phyloP scores from a whole-genome alignment of 2,797 vertebrate species.

The Crenuchus spilurus region DNA sequence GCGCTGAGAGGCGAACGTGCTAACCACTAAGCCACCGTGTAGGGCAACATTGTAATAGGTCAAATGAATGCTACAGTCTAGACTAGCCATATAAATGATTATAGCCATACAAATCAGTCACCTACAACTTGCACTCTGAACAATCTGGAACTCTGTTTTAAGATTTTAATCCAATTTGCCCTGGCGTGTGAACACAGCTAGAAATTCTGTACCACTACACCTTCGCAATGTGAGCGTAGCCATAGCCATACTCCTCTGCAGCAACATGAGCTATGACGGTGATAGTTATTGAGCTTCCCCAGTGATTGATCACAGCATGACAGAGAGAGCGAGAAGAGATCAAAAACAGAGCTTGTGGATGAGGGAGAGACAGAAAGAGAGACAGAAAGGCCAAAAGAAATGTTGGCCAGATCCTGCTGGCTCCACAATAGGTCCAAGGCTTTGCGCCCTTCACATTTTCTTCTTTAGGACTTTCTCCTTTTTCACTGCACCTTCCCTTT shows the following conservation, averaged over 20 bases:
- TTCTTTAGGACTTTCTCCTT: constrained; percentile 35
- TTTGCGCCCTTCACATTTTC: constrained; percentile 33
- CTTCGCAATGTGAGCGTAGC: background rate
- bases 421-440: constrained; percentile 30
- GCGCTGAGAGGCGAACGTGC: no score
- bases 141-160: background rate
- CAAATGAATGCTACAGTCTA: no score
- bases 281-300: constrained; percentile 15
- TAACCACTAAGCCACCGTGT: no score
- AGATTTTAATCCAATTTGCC: background rate
- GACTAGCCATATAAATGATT: background rate
- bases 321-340: constrained; percentile 27
- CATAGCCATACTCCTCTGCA: constrained; percentile 18
- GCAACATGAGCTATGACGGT: constrained; percentile 8
- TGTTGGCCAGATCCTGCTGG: constrained; percentile 46
- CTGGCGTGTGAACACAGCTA: background rate
- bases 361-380: constrained; percentile 34
- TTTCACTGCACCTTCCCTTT: constrained; percentile 16
- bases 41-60: no score
- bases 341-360: background rate
- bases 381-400: constrained; percentile 39
- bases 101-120: background rate
- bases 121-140: background rate
- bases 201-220: background rate
- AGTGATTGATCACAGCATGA: constrained; percentile 35